phyloP scores from a whole-genome alignment of 2,888 invertebrate species.

The Cyaniris semiargus region DNA sequence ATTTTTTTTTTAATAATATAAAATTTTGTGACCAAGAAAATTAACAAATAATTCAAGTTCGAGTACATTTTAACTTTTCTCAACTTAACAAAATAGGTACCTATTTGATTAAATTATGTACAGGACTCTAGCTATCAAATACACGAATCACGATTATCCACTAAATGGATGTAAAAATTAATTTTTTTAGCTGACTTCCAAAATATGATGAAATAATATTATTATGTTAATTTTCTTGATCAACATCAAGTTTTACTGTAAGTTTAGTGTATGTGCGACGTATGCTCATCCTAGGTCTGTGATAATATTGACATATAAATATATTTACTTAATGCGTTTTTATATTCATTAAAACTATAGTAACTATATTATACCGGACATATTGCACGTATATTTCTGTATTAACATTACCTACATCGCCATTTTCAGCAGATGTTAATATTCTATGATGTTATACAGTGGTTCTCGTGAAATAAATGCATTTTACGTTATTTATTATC shows the following conservation, averaged over 20 bases:
- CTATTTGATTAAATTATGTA: no score
- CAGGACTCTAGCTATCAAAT: no score
- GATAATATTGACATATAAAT: slow-evolving; percentile 17
- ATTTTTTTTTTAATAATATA: no score
- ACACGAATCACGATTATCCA: no score
- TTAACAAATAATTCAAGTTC: no score
- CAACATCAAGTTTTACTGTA: not conserved
- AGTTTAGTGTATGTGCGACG: not conserved
- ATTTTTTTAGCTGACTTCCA: no score
- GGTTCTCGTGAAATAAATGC: not conserved
- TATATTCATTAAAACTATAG: not conserved
- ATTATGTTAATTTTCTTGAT: no score
- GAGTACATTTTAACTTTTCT: no score
- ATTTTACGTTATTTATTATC: not conserved
- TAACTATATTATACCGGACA: not conserved
- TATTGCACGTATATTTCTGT: slow-evolving; percentile 19
- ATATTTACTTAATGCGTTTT: not conserved
- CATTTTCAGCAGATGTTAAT: slow-evolving; percentile 1
- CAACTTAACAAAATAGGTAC: no score
- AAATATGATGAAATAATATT: no score
- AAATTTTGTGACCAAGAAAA: no score
- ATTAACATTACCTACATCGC: not conserved
- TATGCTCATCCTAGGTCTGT: slow-evolving; percentile 9
- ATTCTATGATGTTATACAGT: not conserved
- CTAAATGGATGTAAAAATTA: no score